phyloP scores from a whole-genome alignment of 1,140 invertebrate genomes.

The Eupristina koningsbergeri region DNA sequence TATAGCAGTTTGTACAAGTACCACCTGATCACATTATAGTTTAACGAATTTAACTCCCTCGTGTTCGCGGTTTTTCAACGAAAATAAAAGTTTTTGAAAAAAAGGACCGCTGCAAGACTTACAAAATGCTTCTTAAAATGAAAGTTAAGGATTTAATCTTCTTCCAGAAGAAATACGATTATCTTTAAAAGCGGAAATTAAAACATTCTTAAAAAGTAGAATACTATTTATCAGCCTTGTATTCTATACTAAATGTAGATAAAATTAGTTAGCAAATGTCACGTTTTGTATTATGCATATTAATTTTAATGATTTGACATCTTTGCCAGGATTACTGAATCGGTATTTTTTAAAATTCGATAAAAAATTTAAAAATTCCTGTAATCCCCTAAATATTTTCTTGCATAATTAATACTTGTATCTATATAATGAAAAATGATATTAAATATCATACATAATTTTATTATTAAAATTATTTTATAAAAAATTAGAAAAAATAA shows the following conservation, averaged over 20 bases:
- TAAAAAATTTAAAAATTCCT: too few species aligned
- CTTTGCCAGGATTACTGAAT: too few species aligned
- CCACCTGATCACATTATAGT: conserved; percentile 24
- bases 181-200: conserved; percentile 11
- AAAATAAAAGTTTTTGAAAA: conserved; percentile 16
- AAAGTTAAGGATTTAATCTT: not conserved
- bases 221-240: not conserved
- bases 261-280: not conserved
- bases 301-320: too few species aligned
- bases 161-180: not conserved
- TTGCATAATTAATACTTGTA: too few species aligned
- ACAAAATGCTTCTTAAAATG: conserved; percentile 11
- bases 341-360: too few species aligned
- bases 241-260: not conserved
- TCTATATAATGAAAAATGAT: too few species aligned
- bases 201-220: conserved; percentile 12
- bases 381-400: too few species aligned
- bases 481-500: too few species aligned
- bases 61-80: not conserved
- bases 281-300: not conserved
- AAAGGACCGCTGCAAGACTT: conserved; percentile 3
- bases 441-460: too few species aligned
- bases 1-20: conserved; percentile 31
- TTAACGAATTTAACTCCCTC: conserved; percentile 14
- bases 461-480: too few species aligned